Conservation (phyloP, 2,797 vertebrate species). For the Rachycentron canadum region DNA sequence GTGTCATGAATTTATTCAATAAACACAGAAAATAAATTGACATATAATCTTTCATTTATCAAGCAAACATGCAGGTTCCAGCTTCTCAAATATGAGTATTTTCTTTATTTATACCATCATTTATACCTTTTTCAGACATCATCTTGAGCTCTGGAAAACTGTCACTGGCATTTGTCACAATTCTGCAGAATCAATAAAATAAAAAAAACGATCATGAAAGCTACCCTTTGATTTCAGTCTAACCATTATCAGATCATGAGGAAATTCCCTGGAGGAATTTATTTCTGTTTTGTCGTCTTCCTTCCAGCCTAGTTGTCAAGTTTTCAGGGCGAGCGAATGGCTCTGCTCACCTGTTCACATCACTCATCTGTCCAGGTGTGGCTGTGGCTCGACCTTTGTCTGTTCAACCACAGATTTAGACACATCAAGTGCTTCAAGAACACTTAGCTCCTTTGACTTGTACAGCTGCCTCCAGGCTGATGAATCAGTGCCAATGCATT, state of each 20-base stretch:
- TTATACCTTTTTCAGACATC: background rate
- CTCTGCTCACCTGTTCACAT: slow-evolving; percentile 23
- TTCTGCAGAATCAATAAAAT: background rate
- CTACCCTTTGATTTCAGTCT: background rate
- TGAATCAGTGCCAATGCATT: slow-evolving; percentile 39
- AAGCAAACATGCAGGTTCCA: background rate
- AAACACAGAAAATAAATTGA: background rate
- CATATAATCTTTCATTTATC: background rate
- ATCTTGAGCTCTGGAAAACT: background rate
- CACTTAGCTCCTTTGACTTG: slow-evolving; percentile 44
- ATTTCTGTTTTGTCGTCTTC: background rate
- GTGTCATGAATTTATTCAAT: background rate
- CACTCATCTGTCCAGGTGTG: slow-evolving; percentile 68
- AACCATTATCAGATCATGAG: background rate
- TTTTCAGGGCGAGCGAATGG: slow-evolving; percentile 23
- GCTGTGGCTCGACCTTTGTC: slow-evolving; percentile 47
- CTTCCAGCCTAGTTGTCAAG: slow-evolving; percentile 5
- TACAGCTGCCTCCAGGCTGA: slow-evolving; percentile 34
- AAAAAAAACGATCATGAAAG: slow-evolving; percentile 1
- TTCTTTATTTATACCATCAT: background rate
- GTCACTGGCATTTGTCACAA: background rate
- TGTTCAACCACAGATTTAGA: slow-evolving; percentile 36
- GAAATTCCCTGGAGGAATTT: background rate
- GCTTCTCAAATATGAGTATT: slow-evolving; percentile 6
- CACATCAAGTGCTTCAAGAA: slow-evolving; percentile 57